A percentile compares a stretch with the other conserved stretches of the same genome.
phyloP scores from a whole-genome alignment of 2,888 invertebrate genomes.

The Ophion slaviceki region DNA sequence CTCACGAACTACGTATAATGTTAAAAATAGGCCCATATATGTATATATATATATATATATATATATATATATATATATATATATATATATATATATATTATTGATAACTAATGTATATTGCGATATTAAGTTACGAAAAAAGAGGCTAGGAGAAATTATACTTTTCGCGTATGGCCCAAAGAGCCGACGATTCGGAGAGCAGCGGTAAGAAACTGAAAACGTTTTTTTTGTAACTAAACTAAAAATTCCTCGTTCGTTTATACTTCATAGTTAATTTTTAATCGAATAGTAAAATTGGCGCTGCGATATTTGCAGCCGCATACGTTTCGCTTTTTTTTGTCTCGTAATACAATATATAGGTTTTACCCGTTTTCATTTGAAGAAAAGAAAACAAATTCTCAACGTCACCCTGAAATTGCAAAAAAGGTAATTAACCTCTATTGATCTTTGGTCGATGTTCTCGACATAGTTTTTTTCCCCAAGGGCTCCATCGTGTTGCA shows the following conservation, averaged over 20 bases:
- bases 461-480: neutral
- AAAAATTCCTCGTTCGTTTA: neutral
- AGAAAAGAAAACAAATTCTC: neutral
- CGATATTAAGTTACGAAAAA: constrained; percentile 26
- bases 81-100: constrained; percentile 5
- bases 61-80: constrained; percentile 19
- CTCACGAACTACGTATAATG: constrained; percentile 32
- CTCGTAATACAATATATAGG: neutral
- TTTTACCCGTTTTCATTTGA: neutral
- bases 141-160: constrained; percentile 2
- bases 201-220: neutral
- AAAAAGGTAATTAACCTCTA: neutral
- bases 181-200: neutral
- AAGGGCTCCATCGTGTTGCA: neutral
- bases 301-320: neutral
- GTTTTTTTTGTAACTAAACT: neutral
- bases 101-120: constrained; percentile 12
- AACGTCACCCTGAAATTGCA: neutral
- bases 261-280: neutral
- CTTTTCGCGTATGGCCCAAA: neutral
- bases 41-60: neutral
- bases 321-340: neutral
- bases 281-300: neutral
- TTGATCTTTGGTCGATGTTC: neutral
- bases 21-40: constrained; percentile 6